These are phyloP conservation scores for Eudasyphora cyanicolor DNA, from an alignment of 2,888 invertebrate species.

Conservation along the genomic window DNA sequence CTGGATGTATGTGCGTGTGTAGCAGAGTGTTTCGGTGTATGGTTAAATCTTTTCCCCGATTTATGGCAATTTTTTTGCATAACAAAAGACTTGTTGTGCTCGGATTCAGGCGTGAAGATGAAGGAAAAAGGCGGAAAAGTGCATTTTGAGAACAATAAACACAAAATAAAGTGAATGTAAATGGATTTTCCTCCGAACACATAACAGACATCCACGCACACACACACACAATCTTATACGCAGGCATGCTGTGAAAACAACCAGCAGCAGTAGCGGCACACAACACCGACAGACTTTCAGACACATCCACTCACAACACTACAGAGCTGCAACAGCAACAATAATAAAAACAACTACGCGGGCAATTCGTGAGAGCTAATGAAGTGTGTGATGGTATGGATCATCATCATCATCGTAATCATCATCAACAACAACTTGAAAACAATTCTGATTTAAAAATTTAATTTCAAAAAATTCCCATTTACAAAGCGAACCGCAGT, in stretches of 20 bases:
- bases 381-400: slow-evolving; percentile 31
- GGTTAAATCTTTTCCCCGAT: slow-evolving; percentile 52
- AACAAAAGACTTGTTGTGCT: slow-evolving; percentile 31
- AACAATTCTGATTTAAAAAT: slow-evolving; percentile 25
- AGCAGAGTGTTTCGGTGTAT: no score
- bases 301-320: slow-evolving; percentile 67
- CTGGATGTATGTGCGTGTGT: background rate
- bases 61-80: slow-evolving; percentile 34
- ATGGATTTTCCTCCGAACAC: slow-evolving; percentile 22
- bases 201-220: slow-evolving; percentile 62
- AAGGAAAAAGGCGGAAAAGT: slow-evolving; percentile 17
- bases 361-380: slow-evolving; percentile 4
- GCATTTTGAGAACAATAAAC: slow-evolving; percentile 54
- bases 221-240: slow-evolving; percentile 65
- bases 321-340: slow-evolving; percentile 36
- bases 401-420: no score
- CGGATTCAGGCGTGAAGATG: background rate
- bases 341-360: slow-evolving; percentile 2
- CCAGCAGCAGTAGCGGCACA: slow-evolving; percentile 8
- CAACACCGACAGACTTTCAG: no score
- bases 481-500: slow-evolving; percentile 42
- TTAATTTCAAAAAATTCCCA: slow-evolving; percentile 26
- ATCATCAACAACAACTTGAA: background rate
- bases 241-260: background rate
- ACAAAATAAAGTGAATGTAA: slow-evolving; percentile 41